A percentile compares a stretch with the other conserved stretches of the same genome.
Evolutionary conservation across 2,888 invertebrate genomes (phyloP).

Genomic region (Eulithis prunata): DNA sequence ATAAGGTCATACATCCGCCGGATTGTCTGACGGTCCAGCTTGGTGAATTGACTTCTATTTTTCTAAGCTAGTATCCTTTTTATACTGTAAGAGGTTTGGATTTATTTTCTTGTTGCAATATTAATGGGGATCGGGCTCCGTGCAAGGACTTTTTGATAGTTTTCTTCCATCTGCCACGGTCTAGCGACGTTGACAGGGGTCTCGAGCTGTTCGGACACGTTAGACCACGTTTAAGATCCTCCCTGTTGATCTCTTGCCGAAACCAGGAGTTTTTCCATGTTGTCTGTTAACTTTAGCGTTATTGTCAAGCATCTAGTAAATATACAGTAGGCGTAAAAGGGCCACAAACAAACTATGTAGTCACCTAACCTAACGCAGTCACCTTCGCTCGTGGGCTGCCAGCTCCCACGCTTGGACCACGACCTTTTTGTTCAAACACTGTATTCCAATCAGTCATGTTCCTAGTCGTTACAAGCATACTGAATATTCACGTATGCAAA

Average conservation of each 20-base stretch:
- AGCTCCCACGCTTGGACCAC: slow-evolving; percentile 68
- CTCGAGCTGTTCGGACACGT: too few species aligned
- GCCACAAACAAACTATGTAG: slow-evolving; percentile 65
- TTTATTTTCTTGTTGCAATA: not conserved
- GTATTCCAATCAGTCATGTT: slow-evolving; percentile 62
- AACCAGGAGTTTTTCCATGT: slow-evolving; percentile 17
- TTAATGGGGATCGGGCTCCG: too few species aligned
- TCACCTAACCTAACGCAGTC: slow-evolving; percentile 62
- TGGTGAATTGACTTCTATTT: slow-evolving; percentile 9
- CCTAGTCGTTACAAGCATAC: slow-evolving; percentile 59
- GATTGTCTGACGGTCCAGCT: slow-evolving; percentile 59
- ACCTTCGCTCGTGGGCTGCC: slow-evolving; percentile 64
- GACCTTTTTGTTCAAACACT: slow-evolving; percentile 66
- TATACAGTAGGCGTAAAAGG: slow-evolving; percentile 60
- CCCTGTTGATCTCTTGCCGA: not conserved
- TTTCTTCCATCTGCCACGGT: too few species aligned
- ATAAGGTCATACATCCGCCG: slow-evolving; percentile 77
- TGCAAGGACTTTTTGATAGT: too few species aligned
- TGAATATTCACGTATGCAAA: slow-evolving; percentile 74
- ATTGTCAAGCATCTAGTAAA: slow-evolving; percentile 49
- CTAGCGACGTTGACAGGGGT: too few species aligned
- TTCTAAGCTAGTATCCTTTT: too few species aligned
- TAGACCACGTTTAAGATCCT: too few species aligned
- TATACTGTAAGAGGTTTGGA: not conserved
- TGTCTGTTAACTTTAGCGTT: slow-evolving; percentile 35